A percentile compares a stretch with the other conserved stretches of the same genome.
These are phyloP conservation scores for Dicaeum eximium DNA, from an alignment of 2,113 vertebrate species.

Conservation along the genomic window DNA sequence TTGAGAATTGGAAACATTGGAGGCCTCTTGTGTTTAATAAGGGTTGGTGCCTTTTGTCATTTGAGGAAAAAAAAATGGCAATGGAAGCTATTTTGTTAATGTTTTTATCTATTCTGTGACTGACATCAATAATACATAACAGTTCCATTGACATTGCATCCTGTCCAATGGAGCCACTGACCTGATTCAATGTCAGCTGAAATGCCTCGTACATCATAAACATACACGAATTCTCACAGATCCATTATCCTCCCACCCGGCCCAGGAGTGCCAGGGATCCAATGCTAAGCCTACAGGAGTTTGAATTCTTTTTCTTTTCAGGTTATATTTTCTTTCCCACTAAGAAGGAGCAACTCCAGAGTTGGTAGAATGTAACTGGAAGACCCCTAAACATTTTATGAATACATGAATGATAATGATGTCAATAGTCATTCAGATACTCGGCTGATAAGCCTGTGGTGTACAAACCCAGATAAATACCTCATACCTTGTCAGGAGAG, in stretches of 20 bases:
- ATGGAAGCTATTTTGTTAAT: constrained; percentile 76
- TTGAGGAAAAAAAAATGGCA: constrained; percentile 58
- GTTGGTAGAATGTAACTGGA: not conserved
- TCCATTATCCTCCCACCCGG: constrained; percentile 9
- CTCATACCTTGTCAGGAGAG: constrained; percentile 58
- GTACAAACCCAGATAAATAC: constrained; percentile 54
- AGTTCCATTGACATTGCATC: constrained; percentile 77
- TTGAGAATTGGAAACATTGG: not conserved
- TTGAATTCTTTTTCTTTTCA: not conserved
- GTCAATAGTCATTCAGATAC: constrained; percentile 55
- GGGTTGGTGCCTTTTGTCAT: constrained; percentile 50
- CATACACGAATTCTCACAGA: constrained; percentile 39
- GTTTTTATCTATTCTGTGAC: constrained; percentile 75
- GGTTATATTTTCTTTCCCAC: not conserved
- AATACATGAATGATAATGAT: constrained; percentile 61
- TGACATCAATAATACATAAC: constrained; percentile 79
- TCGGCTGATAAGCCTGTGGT: constrained; percentile 24
- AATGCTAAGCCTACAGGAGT: not conserved
- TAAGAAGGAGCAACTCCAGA: not conserved
- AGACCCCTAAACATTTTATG: constrained; percentile 30
- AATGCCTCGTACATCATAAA: constrained; percentile 73
- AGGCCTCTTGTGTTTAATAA: constrained; percentile 19
- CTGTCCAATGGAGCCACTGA: constrained; percentile 75
- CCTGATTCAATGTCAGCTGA: constrained; percentile 75
- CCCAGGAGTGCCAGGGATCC: constrained; percentile 7